Evolutionary conservation across 1,140 invertebrate genomes (phyloP).

Genomic region (Diploscapter pachys): DNA sequence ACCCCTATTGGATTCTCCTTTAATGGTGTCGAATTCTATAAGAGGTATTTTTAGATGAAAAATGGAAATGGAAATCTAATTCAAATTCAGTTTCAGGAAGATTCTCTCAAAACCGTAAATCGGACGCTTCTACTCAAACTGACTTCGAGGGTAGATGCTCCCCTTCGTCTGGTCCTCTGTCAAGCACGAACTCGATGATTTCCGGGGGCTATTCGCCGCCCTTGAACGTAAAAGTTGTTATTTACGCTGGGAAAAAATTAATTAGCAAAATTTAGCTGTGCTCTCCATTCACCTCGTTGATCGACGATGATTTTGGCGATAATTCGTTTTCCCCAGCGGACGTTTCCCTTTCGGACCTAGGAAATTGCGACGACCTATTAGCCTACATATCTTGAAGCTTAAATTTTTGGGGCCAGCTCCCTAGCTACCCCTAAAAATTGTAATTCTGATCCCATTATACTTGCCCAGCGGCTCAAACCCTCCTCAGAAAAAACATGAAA

Average conservation of each 20-base stretch:
- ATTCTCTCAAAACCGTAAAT: too few species aligned
- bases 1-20: conserved; percentile 8
- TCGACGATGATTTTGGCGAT: background rate
- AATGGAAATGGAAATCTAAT: background rate
- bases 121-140: too few species aligned
- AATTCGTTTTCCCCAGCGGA: too few species aligned
- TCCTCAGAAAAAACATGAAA: too few species aligned
- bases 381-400: too few species aligned
- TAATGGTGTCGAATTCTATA: background rate
- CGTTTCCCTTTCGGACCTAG: conserved; percentile 2
- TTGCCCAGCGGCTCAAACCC: too few species aligned
- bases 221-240: conserved; percentile 8
- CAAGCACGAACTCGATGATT: conserved; percentile 19
- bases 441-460: too few species aligned
- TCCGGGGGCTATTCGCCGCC: conserved; percentile 20
- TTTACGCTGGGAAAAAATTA: conserved; percentile 2
- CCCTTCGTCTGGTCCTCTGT: conserved; percentile 1
- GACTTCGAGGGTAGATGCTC: background rate
- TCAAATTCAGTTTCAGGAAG: too few species aligned
- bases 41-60: background rate
- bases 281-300: conserved; percentile 4
- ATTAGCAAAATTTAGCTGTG: background rate
- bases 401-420: too few species aligned
- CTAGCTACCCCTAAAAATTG: too few species aligned
- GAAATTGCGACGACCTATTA: conserved; percentile 7